A percentile compares a stretch with the other conserved stretches of the same genome.
Conservation (phyloP, 2,113 vertebrate species). For the Pipa parva region DNA sequence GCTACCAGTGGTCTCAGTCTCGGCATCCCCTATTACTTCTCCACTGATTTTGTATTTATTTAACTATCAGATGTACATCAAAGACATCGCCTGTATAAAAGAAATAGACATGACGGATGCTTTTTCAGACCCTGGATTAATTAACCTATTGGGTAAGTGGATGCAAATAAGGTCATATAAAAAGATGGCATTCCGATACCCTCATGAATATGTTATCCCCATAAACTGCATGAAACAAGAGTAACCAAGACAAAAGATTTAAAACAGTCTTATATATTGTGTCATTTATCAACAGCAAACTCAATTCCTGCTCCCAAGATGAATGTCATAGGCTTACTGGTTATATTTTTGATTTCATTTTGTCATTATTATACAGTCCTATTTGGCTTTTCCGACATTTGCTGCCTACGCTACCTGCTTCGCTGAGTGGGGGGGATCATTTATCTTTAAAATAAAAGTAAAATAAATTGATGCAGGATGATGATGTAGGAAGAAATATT, state of each 20-base stretch:
- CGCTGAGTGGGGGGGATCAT: not conserved
- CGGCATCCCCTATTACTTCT: no score
- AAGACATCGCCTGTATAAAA: no score
- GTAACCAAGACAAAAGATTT: not conserved
- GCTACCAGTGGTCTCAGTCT: no score
- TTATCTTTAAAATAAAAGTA: conserved; percentile 10
- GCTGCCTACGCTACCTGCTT: not conserved
- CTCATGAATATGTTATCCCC: not conserved
- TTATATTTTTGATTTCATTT: conserved; percentile 47
- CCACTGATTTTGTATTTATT: no score
- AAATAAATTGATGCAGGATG: no score
- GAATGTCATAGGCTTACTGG: conserved; percentile 35
- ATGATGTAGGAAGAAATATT: not conserved
- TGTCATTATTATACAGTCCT: conserved; percentile 43
- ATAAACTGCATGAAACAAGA: not conserved
- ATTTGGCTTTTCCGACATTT: conserved; percentile 10
- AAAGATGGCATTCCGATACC: not conserved
- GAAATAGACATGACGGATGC: no score
- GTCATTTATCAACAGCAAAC: conserved; percentile 40
- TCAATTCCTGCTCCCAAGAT: conserved; percentile 48
- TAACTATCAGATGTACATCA: no score
- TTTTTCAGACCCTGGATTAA: no score
- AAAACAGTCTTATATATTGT: conserved; percentile 27
- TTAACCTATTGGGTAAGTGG: no score
- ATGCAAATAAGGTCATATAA: no score